Conservation (phyloP, 2,113 vertebrate genomes). For the Platysternon megacephalum region DNA sequence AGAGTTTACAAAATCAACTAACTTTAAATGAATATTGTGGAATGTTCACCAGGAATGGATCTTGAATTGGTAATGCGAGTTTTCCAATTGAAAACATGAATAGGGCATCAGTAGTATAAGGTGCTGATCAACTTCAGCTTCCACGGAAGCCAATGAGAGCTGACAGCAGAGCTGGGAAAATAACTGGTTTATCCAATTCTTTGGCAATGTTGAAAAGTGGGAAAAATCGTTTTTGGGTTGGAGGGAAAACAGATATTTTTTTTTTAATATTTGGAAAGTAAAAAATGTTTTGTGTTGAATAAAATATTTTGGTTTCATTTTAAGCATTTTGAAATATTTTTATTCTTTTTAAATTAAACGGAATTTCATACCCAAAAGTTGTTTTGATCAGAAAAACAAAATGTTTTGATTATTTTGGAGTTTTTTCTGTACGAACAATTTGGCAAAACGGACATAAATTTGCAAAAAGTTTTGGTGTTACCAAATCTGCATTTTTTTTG, state of each 20-base stretch:
- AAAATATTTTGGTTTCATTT: background rate
- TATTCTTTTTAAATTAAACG: background rate
- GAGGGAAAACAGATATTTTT: too few relatives aligned
- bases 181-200: background rate
- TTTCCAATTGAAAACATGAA: background rate
- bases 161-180: background rate
- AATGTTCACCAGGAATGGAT: background rate
- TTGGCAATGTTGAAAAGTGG: background rate
- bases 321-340: background rate
- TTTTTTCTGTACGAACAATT: background rate
- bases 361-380: background rate
- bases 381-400: background rate
- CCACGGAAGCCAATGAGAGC: background rate
- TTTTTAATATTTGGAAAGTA: too few relatives aligned
- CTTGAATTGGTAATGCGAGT: background rate
- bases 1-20: background rate
- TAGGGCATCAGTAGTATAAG: background rate
- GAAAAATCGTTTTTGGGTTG: background rate
- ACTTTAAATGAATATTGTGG: background rate
- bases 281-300: too few relatives aligned
- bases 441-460: background rate
- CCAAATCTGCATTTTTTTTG: background rate
- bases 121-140: background rate
- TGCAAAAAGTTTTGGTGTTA: background rate
- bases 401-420: background rate